Evolutionary conservation across 2,888 invertebrate species (phyloP).

Genomic region (Anoncus sp.): DNA sequence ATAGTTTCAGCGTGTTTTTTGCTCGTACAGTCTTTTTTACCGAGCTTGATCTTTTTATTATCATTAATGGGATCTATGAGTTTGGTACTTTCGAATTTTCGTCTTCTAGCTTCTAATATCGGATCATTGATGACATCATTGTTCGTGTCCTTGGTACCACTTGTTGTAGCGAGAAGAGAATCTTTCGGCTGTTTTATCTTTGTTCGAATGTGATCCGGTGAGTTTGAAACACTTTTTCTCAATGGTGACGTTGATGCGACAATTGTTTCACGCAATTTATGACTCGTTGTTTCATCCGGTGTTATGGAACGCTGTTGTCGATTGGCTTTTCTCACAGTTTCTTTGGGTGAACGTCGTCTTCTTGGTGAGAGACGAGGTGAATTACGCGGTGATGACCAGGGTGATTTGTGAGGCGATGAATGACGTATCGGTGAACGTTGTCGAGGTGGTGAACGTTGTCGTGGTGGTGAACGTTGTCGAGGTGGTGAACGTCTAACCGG

Average conservation of each 20-base stretch:
- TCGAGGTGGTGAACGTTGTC: constrained; percentile 66
- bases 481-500: too few relatives aligned
- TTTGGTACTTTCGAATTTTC: constrained; percentile 84
- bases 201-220: constrained; percentile 48
- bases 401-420: constrained; percentile 71
- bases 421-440: constrained; percentile 50
- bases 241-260: constrained; percentile 64
- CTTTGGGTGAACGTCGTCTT: constrained; percentile 74
- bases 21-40: constrained; percentile 69
- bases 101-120: constrained; percentile 84
- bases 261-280: constrained; percentile 59
- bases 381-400: constrained; percentile 71
- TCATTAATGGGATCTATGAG: constrained; percentile 83
- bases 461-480: constrained; percentile 36
- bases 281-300: constrained; percentile 67
- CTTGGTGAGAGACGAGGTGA: constrained; percentile 75
- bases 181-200: constrained; percentile 67
- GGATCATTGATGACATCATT: constrained; percentile 80
- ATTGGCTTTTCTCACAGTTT: constrained; percentile 71
- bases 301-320: constrained; percentile 67
- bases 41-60: constrained; percentile 83
- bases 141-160: constrained; percentile 64
- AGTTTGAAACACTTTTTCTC: constrained; percentile 60
- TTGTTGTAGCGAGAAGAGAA: neutral
- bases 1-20: constrained; percentile 51